Evolutionary conservation across 2,797 vertebrate genomes (phyloP).

Genomic region (Odontamblyopus rebecca): DNA sequence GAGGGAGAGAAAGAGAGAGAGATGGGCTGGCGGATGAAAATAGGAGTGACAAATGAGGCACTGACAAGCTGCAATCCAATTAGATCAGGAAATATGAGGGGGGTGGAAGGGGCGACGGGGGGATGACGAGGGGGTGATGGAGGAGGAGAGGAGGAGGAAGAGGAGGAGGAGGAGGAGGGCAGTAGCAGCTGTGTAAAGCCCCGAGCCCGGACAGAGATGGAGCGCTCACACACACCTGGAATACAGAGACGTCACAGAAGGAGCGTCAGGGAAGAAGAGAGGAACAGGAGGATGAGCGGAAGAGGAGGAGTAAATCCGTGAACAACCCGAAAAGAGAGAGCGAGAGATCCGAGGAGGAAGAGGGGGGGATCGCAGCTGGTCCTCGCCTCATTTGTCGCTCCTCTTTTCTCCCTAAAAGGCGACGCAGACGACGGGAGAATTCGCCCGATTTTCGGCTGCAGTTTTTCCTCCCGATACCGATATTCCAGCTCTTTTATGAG

Average conservation of each 20-base stretch:
- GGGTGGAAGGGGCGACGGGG: conserved; percentile 9
- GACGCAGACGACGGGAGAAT: too few species aligned
- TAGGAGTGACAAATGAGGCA: conserved; percentile 59
- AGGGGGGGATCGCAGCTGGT: conserved; percentile 59
- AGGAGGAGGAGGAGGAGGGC: conserved; percentile 11
- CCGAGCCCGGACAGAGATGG: conserved; percentile 42
- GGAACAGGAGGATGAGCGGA: too few species aligned
- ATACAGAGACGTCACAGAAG: conserved; percentile 13
- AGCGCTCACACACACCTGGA: conserved; percentile 34
- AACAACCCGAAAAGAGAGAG: too few species aligned
- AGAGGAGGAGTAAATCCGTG: too few species aligned
- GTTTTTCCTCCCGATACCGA: too few species aligned
- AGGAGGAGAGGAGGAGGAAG: conserved; percentile 21
- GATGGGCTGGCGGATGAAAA: not conserved
- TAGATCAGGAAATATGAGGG: conserved; percentile 75
- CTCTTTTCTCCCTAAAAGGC: conserved; percentile 2
- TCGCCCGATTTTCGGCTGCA: too few species aligned
- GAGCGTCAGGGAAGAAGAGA: conserved; percentile 7
- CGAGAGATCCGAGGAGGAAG: too few species aligned
- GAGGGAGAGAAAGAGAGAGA: conserved; percentile 29
- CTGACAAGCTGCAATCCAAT: conserved; percentile 70
- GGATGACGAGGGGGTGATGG: conserved; percentile 9
- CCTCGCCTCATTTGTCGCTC: conserved; percentile 63
- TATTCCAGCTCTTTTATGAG: too few species aligned
- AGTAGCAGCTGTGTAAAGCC: conserved; percentile 26